Conservation (phyloP, 2,113 vertebrate genomes). For the Tachysurus vachellii region DNA sequence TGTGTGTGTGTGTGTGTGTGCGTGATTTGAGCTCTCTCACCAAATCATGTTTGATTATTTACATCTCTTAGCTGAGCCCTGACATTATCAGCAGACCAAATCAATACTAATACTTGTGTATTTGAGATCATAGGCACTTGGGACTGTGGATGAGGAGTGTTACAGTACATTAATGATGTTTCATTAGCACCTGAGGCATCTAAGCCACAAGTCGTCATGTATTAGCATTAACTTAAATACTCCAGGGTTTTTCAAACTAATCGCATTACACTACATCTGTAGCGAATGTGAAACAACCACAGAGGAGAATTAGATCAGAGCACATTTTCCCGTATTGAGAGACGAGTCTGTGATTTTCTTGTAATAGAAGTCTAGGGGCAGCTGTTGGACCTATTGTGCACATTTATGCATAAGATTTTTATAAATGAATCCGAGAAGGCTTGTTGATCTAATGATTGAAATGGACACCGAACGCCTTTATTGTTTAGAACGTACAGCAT, state of each 20-base stretch:
- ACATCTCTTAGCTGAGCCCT: constrained; percentile 23
- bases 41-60: constrained; percentile 11
- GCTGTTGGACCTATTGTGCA: not conserved
- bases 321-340: not conserved
- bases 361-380: not conserved
- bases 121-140: not conserved
- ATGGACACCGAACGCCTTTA: not conserved
- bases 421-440: not conserved
- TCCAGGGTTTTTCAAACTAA: not conserved
- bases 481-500: not conserved
- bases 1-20: constrained; percentile 23
- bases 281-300: not conserved
- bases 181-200: not conserved
- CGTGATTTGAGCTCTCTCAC: not conserved
- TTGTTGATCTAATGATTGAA: not conserved
- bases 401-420: not conserved
- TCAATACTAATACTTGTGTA: constrained; percentile 40
- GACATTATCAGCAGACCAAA: constrained; percentile 24
- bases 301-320: no score
- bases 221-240: not conserved
- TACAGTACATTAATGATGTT: not conserved
- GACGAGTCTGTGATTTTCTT: not conserved
- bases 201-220: not conserved
- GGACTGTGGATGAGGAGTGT: not conserved
- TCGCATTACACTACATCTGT: not conserved